Conservation (phyloP, 2,113 vertebrate species). For the Casuarius casuarius region DNA sequence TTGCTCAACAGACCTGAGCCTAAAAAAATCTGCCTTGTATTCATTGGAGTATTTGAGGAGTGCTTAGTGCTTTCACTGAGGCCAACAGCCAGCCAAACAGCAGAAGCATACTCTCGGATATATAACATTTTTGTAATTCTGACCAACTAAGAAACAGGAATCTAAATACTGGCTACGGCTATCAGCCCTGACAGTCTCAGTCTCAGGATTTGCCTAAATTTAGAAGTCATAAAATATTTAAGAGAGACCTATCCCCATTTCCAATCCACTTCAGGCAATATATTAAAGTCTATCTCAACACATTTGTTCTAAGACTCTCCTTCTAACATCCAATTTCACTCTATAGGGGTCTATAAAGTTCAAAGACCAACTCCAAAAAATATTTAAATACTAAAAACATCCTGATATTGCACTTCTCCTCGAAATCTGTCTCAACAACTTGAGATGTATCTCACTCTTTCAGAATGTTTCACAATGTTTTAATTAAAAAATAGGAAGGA, state of each 20-base stretch:
- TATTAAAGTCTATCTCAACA: neutral
- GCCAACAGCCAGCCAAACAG: accelerated
- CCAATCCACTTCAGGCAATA: neutral
- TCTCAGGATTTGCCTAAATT: neutral
- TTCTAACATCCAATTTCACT: neutral
- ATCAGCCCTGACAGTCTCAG: neutral
- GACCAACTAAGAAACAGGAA: neutral
- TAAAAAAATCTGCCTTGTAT: neutral
- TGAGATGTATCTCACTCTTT: neutral
- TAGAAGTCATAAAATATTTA: neutral
- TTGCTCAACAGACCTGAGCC: neutral
- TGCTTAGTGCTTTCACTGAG: neutral
- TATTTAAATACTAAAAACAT: neutral
- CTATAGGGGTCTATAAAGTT: neutral
- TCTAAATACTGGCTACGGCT: neutral
- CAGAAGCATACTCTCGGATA: neutral
- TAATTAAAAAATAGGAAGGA: neutral
- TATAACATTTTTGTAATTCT: neutral
- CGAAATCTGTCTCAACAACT: neutral
- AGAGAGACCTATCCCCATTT: neutral
- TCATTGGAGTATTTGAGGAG: neutral
- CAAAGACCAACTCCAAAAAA: neutral
- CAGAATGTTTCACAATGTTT: neutral
- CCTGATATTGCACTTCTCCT: neutral
- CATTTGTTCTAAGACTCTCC: neutral